Percentiles rank a stretch among this genome's conserved stretches.
phyloP scores from a whole-genome alignment of 2,113 vertebrate genomes.

The Pleuronectes platessa region DNA sequence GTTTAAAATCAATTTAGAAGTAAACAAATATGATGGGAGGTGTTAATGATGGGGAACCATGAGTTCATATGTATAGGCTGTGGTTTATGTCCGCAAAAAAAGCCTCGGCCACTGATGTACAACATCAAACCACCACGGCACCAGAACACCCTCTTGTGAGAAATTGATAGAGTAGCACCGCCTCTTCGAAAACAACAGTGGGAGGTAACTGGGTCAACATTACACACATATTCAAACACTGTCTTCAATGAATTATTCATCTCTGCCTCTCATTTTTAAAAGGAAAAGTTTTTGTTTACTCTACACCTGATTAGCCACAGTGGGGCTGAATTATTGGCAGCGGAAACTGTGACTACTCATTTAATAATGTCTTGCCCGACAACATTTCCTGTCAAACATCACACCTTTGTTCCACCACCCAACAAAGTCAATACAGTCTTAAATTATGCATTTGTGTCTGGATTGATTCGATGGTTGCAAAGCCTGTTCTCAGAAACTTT shows the following conservation, averaged over 20 bases:
- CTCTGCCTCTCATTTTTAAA: constrained; percentile 40
- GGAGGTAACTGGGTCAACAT: constrained; percentile 64
- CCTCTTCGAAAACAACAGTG: constrained; percentile 52
- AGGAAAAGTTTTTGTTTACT: constrained; percentile 64
- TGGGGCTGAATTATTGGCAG: constrained; percentile 37
- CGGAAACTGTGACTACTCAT: constrained; percentile 31
- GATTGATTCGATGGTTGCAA: background rate
- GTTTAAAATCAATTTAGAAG: background rate
- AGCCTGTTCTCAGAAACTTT: background rate
- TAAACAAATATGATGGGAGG: background rate
- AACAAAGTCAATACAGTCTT: background rate
- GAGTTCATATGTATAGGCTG: background rate
- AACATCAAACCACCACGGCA: constrained; percentile 13
- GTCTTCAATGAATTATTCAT: constrained; percentile 69
- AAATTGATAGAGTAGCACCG: background rate
- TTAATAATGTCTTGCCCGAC: constrained; percentile 44
- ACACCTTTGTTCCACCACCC: background rate
- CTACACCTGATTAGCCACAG: constrained; percentile 64
- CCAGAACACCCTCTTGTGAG: background rate
- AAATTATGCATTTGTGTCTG: background rate
- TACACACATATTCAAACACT: constrained; percentile 42
- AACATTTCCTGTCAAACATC: constrained; percentile 34
- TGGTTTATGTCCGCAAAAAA: background rate
- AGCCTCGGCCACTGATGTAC: background rate
- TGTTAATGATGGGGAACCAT: background rate